Base-by-base conservation (phyloP, 2,113 vertebrate genomes). In the Mastomys coucha region DNA sequence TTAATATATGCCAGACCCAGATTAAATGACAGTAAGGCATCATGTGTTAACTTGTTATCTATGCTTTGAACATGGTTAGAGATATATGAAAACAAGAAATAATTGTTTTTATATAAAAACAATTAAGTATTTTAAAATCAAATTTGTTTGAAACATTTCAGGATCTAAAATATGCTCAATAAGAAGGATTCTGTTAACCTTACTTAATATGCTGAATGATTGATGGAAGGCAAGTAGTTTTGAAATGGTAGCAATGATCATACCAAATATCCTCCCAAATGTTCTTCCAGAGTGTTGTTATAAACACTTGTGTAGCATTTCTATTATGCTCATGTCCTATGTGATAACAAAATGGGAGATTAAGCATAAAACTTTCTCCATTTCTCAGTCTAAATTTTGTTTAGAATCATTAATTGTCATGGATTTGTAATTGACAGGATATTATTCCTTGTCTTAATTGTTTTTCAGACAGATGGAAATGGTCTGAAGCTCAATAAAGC, bases 71-170 rank as follows among this genome's bases (percentile, higher is more conserved):
- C 88, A 65, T 88, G 13, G 91, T 96, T 60, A 95, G 82, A 97
- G 85, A 51, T 2, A 1, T 58, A 89, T 88, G 0, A 96, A 84
- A 97, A 96, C 39, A 84, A 92, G 12, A 94, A 96, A 97, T 58
- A 94, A 91, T 93, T 94, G 53, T 98, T 97, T 98, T 90, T 91
- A 80, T 98, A 96, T 97, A 96, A 84, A 65, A 96, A 84, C 72
- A 86, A 39, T 72, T 98, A 73, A 96, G 91, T 97, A 94, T 97
- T 96, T 97, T 97, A 88, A 97, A 97, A 97, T 98, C 96, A 97
- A 98, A 97, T 96, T 20, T 97, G 91, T 88, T 96, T 97, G 75
- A 93, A 98, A 97, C 85, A 80, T 87, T 78, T 70, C 31, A 95
- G 53, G 77, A 93, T 63, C 95, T 95, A 49, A 94, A 58, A 3